Percentiles rank a stretch among this genome's conserved stretches.
Evolutionary conservation across 2,797 vertebrate genomes (phyloP).

Genomic region (Sebastes minor): DNA sequence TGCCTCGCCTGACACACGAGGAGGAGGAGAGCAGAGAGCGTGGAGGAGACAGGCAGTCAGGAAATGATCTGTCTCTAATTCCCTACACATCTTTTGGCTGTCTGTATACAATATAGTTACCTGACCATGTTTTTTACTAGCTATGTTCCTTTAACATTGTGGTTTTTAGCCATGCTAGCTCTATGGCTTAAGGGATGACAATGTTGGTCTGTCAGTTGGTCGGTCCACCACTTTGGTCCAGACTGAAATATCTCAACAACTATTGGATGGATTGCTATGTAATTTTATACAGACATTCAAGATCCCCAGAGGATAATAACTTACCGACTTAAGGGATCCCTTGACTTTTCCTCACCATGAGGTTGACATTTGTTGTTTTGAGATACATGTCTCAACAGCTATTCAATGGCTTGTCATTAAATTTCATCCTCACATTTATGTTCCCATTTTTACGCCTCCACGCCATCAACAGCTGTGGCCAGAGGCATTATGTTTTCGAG

Average conservation of each 20-base stretch:
- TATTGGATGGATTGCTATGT: not conserved
- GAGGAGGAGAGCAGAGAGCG: not conserved
- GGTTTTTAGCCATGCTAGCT: not conserved
- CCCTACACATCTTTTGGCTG: slow-evolving; percentile 3
- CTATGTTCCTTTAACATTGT: not conserved
- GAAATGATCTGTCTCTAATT: slow-evolving; percentile 6
- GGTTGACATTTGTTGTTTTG: not conserved
- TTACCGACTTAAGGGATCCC: not conserved
- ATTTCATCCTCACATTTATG: not conserved
- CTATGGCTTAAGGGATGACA: not conserved
- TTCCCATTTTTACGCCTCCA: not conserved
- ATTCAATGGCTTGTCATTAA: not conserved
- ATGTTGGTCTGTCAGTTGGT: not conserved
- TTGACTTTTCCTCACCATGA: not conserved
- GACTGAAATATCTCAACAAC: not conserved
- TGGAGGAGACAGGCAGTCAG: slow-evolving; percentile 1
- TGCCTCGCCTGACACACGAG: not conserved
- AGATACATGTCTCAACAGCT: not conserved
- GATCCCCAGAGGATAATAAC: not conserved
- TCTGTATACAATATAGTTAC: not conserved
- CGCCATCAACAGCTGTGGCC: not conserved
- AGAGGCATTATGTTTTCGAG: not conserved
- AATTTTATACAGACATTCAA: not conserved
- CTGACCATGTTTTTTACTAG: not conserved
- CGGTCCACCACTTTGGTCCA: not conserved